Percentiles rank a stretch among this genome's conserved stretches.
phyloP scores from a whole-genome alignment of 2,888 invertebrate species.

The Lepidonotus clava region DNA sequence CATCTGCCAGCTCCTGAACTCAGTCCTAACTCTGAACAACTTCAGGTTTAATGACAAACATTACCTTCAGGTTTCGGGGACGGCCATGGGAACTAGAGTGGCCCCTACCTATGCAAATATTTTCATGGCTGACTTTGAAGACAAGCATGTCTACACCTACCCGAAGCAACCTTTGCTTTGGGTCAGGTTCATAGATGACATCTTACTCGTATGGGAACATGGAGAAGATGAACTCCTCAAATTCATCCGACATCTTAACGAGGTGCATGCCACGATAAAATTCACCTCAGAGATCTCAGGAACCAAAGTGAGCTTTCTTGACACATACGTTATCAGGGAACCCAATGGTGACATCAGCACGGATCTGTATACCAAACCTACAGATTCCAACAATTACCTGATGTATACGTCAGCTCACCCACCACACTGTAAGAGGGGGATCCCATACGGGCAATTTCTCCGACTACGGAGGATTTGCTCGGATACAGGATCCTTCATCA shows the following conservation, averaged over 20 bases:
- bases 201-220: not conserved
- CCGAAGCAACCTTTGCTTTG: not conserved
- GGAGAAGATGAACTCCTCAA: not conserved
- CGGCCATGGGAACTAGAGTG: not conserved
- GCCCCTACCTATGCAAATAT: not conserved
- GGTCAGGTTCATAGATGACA: conserved; percentile 5
- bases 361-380: not conserved
- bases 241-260: conserved; percentile 11
- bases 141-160: not conserved
- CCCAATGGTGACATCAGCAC: not conserved
- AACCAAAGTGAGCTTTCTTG: not conserved
- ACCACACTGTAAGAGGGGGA: not conserved
- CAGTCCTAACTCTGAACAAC: too few species aligned
- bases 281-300: conserved; percentile 6
- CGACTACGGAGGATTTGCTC: conserved; percentile 21
- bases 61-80: not conserved
- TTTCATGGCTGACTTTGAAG: not conserved
- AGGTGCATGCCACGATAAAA: not conserved
- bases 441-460: conserved; percentile 5
- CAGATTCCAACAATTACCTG: conserved; percentile 15
- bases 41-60: too few species aligned
- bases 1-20: too few species aligned
- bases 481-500: not conserved
- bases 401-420: conserved; percentile 3
- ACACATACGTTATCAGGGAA: not conserved